phyloP scores from a whole-genome alignment of 2,797 vertebrate species.

The Pipistrellus kuhlii region DNA sequence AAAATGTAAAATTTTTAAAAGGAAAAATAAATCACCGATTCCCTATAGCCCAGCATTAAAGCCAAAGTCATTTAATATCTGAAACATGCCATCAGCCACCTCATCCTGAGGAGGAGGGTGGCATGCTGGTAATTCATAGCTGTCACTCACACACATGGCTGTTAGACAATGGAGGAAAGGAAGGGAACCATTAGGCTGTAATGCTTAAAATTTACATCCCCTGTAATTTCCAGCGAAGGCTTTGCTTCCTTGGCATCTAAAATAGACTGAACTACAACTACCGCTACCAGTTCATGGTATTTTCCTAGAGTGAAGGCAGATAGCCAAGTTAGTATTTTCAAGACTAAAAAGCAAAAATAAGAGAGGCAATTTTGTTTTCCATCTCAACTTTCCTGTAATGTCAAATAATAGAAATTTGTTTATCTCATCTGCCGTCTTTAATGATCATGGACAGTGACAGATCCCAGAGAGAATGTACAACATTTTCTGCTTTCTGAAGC shows the following conservation, averaged over 20 bases:
- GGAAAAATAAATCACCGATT: constrained; percentile 24
- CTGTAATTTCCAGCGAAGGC: constrained; percentile 88
- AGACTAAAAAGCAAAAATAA: too few species aligned
- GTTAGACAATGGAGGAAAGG: constrained; percentile 84
- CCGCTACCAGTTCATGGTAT: constrained; percentile 65
- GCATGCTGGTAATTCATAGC: constrained; percentile 84
- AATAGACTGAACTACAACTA: constrained; percentile 80
- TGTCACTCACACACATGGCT: constrained; percentile 88
- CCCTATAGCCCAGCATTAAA: constrained; percentile 75
- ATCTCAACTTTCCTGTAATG: constrained; percentile 79
- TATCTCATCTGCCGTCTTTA: constrained; percentile 84
- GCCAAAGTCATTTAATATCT: constrained; percentile 78
- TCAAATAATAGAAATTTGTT: constrained; percentile 83
- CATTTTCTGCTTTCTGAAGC: constrained; percentile 78
- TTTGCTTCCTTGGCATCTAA: constrained; percentile 85
- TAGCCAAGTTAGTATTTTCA: constrained; percentile 75
- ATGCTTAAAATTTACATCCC: constrained; percentile 88
- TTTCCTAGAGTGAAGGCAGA: constrained; percentile 72
- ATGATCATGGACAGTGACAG: constrained; percentile 84
- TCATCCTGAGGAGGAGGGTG: constrained; percentile 81
- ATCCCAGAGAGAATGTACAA: constrained; percentile 83
- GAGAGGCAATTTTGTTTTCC: constrained; percentile 80
- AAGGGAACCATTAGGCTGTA: constrained; percentile 84
- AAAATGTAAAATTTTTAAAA: constrained; percentile 69
- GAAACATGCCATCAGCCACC: constrained; percentile 70